Evolutionary conservation across 2,113 vertebrate species (phyloP).

Genomic region (Anas platyrhynchos): DNA sequence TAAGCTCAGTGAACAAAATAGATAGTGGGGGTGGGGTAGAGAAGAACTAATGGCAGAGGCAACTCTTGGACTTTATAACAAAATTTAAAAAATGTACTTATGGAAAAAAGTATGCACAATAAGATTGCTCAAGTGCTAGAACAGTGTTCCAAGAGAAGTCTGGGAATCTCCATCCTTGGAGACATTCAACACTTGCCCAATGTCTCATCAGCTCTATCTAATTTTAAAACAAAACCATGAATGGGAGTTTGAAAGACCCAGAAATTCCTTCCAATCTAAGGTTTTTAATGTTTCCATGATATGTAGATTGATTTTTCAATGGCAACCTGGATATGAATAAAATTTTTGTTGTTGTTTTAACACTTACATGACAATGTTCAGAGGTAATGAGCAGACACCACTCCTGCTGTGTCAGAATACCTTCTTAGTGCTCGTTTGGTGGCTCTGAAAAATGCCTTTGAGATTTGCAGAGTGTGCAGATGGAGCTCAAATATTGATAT

Average conservation of each 20-base stretch:
- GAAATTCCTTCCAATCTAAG: background rate
- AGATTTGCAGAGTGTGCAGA: background rate
- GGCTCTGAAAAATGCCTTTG: background rate
- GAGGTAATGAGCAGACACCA: background rate
- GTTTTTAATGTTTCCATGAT: background rate
- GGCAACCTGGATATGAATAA: background rate
- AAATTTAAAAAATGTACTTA: background rate
- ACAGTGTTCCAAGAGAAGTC: background rate
- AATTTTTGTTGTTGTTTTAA: background rate
- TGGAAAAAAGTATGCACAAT: background rate
- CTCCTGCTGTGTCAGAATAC: background rate
- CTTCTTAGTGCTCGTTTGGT: background rate
- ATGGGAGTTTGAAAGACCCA: background rate
- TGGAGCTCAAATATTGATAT: background rate
- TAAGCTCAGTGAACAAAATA: background rate
- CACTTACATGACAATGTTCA: background rate
- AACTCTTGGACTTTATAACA: background rate
- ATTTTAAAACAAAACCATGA: background rate
- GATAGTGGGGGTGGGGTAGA: too few relatives aligned
- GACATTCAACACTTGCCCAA: background rate
- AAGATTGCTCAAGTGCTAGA: background rate
- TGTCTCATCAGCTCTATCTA: background rate
- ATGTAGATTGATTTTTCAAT: background rate
- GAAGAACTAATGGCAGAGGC: background rate
- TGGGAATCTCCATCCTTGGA: background rate